Evolutionary conservation across 2,113 vertebrate genomes (phyloP).

Genomic region (Typhlomys cinereus): DNA sequence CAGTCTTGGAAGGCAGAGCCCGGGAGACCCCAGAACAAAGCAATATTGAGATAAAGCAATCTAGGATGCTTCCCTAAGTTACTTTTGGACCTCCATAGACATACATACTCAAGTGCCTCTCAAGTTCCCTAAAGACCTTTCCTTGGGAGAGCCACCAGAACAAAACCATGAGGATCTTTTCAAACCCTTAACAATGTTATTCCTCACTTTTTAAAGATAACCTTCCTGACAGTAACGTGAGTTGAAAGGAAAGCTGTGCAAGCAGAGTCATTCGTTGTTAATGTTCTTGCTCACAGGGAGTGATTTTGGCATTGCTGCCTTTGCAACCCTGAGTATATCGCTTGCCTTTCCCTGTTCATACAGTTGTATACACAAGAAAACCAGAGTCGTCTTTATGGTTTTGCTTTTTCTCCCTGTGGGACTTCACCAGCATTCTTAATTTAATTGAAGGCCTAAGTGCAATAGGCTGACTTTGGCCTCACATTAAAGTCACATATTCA

Average conservation of each 20-base stretch:
- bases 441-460: constrained; percentile 59
- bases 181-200: neutral
- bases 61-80: too few species aligned
- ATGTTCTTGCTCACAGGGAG: neutral
- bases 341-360: constrained; percentile 23
- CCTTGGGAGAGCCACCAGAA: neutral
- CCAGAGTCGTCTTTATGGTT: constrained; percentile 44
- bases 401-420: constrained; percentile 34
- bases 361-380: constrained; percentile 62
- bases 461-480: constrained; percentile 63
- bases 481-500: constrained; percentile 61
- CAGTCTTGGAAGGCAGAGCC: too few species aligned
- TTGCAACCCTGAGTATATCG: neutral
- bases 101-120: too few species aligned
- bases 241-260: constrained; percentile 8
- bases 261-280: neutral
- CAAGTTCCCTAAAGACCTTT: too few species aligned
- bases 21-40: too few species aligned
- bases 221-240: constrained; percentile 3
- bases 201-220: constrained; percentile 10
- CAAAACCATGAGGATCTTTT: neutral
- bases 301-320: neutral
- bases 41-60: too few species aligned
- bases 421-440: constrained; percentile 49
- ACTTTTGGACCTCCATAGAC: too few species aligned